These are phyloP conservation scores for Andinoacara biseriatus DNA, from an alignment of 2,113 vertebrate species.

Conservation along the genomic window DNA sequence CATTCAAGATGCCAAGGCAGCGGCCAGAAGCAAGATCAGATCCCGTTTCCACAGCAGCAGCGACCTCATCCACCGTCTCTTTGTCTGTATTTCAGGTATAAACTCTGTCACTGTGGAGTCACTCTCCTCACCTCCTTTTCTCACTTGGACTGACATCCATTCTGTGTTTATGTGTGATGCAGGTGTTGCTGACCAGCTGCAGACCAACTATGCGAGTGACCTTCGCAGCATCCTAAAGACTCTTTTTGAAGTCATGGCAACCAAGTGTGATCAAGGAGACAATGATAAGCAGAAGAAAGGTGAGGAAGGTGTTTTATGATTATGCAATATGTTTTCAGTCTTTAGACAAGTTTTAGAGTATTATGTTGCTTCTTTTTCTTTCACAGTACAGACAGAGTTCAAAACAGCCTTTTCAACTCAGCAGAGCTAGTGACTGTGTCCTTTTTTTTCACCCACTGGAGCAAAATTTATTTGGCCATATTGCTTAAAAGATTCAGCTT, in stretches of 20 bases:
- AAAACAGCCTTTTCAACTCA: background rate
- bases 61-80: conserved; percentile 96
- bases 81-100: conserved; percentile 98
- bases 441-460: background rate
- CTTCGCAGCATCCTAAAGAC: conserved; percentile 96
- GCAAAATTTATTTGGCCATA: background rate
- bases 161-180: background rate
- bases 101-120: background rate
- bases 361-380: background rate
- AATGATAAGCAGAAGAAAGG: conserved; percentile 90
- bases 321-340: background rate
- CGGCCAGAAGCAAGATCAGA: conserved; percentile 91
- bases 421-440: background rate
- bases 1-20: conserved; percentile 83
- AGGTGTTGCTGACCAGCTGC: conserved; percentile 98
- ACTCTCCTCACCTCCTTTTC: background rate
- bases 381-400: background rate
- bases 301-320: conserved; percentile 42
- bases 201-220: conserved; percentile 98
- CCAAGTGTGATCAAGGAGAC: conserved; percentile 89
- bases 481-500: background rate
- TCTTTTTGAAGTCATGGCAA: conserved; percentile 98
- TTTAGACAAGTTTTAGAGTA: background rate
- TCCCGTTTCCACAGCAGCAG: conserved; percentile 95
- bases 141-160: background rate